Percentiles rank a stretch among this genome's conserved stretches.
phyloP scores from a whole-genome alignment of 2,797 vertebrate species.

The Morelia viridis region DNA sequence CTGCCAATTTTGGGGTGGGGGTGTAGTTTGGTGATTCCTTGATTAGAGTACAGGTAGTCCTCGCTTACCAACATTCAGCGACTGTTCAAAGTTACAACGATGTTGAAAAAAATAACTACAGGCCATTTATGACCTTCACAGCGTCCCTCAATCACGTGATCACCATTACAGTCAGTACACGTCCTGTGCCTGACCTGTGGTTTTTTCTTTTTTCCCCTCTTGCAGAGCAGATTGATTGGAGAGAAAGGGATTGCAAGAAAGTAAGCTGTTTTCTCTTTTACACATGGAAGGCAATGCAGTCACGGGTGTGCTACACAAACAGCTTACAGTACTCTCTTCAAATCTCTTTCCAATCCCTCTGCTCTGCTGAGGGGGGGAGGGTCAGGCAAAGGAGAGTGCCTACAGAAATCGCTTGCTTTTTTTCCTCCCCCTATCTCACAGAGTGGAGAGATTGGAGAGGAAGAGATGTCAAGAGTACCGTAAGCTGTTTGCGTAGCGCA shows the following conservation, averaged over 20 bases:
- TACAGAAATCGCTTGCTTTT: background rate
- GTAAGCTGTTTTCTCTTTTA: background rate
- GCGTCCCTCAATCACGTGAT: background rate
- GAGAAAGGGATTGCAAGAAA: background rate
- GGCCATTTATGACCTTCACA: background rate
- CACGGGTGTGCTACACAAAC: too few species aligned
- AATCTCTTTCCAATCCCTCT: background rate
- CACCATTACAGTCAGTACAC: background rate
- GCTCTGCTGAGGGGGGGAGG: background rate
- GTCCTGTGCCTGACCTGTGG: background rate
- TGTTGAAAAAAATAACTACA: background rate
- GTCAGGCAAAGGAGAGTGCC: background rate
- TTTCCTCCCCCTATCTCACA: background rate
- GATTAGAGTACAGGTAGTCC: background rate
- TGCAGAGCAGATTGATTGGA: background rate
- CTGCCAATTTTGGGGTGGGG: background rate
- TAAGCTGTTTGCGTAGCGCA: background rate
- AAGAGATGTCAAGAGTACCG: background rate
- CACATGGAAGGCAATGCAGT: background rate
- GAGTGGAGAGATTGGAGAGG: background rate
- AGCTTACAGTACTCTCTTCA: background rate
- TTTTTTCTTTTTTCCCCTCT: background rate
- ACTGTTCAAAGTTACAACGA: background rate
- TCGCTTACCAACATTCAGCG: background rate
- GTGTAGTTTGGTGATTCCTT: background rate